phyloP scores from a whole-genome alignment of 2,888 invertebrate genomes.

The Petrophora chlorosata region DNA sequence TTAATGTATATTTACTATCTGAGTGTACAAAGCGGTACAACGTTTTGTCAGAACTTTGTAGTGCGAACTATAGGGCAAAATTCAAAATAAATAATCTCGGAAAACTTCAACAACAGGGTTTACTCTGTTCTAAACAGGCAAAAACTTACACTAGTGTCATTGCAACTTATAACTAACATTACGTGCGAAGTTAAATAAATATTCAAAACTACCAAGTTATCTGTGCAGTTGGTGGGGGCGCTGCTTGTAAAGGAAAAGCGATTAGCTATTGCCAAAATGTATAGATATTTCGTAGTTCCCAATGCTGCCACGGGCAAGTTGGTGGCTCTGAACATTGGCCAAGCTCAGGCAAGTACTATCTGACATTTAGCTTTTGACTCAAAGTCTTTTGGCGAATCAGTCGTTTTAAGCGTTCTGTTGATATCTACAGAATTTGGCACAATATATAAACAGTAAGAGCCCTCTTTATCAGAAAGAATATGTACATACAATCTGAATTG shows the following conservation, averaged over 20 bases:
- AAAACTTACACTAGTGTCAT: constrained; percentile 36
- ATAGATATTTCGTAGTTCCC: constrained; percentile 5
- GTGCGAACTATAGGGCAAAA: neutral
- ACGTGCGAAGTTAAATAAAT: constrained; percentile 13
- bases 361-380: neutral
- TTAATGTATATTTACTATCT: too few species aligned
- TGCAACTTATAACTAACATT: constrained; percentile 32
- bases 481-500: neutral
- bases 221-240: too few species aligned
- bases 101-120: neutral
- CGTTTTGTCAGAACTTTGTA: constrained; percentile 1
- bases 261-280: neutral
- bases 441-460: neutral
- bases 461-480: too few species aligned
- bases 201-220: neutral
- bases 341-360: constrained; percentile 29
- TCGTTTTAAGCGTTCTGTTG: constrained; percentile 1
- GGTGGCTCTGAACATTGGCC: too few species aligned
- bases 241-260: too few species aligned
- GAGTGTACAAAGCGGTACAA: too few species aligned
- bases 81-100: neutral
- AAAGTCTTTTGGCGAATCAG: constrained; percentile 6
- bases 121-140: constrained; percentile 25
- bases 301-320: too few species aligned
- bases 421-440: neutral